Base-by-base conservation (phyloP, 2,113 vertebrate genomes). In the Bubo blakistoni region DNA sequence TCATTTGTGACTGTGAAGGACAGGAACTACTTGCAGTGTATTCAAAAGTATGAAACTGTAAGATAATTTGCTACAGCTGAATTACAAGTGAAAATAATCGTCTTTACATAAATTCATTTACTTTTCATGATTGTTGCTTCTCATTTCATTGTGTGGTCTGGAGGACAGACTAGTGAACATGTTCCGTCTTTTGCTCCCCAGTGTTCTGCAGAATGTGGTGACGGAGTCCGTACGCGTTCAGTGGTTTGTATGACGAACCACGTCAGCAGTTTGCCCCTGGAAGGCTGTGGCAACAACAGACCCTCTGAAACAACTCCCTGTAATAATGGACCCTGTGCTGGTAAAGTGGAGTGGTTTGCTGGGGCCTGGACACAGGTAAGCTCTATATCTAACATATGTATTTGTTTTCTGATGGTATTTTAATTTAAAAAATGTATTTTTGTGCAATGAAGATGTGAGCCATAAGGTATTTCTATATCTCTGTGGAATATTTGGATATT, bases 301-400 rank as follows among this genome's bases (percentile, higher is more conserved):
- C 99, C 99, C 0, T 46, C 96, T 0, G 98, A 99, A 76, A 97
- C 97, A 17, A 98, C 98, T 18, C 96, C 98, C 6, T 99, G 99
- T 25, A 98, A 98, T 83, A 99, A 98, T 0, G 99, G 99, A 10
- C 98, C 98, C n/a, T 99, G 99, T 82, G 96, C 99, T 6, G 99
- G 98, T 47, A 99, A 97, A 72, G 98, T 98, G 7, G 99, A 99
- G 88, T 99, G 99, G 99, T 99, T 99, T 96, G 97, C 99, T 3
- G 99, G 99, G 44, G 98, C 98, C 94, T 99, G 99, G 99, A 99
- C 98, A 73, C 99, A 99, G 99, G 99, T 99, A 95, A 81, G 97
- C 77, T 27, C 79, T 58, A 0, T 7, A 11, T 16, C 32, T 27
- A 4, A 73, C 13, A 1, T 2, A 7, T 0, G 10, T 46, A 1